Evolutionary conservation across 2,113 vertebrate genomes (phyloP).

Genomic region (Psammodynastes pulverulentus): DNA sequence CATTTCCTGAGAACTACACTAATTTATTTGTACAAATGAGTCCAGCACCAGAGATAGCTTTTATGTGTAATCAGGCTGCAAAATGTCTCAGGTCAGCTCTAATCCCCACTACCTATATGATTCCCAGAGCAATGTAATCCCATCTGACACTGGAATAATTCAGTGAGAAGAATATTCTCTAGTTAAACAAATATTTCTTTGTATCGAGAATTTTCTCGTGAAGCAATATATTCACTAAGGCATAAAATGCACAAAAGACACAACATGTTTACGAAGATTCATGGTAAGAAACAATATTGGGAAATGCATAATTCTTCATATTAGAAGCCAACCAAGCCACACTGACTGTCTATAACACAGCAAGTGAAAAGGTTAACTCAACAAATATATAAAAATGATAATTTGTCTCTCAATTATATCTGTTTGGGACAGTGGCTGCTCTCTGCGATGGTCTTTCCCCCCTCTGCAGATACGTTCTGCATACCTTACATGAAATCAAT

Average conservation of each 20-base stretch:
- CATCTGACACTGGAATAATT: neutral
- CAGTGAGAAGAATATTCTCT: neutral
- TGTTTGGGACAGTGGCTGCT: neutral
- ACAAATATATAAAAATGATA: neutral
- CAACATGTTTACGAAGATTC: neutral
- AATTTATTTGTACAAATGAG: neutral
- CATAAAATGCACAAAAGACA: neutral
- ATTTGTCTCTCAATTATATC: neutral
- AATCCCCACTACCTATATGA: neutral
- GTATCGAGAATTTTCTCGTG: neutral
- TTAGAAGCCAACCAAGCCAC: neutral
- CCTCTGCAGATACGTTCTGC: neutral
- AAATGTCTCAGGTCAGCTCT: neutral
- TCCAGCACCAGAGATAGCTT: neutral
- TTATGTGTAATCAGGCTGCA: neutral
- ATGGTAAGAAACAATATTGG: neutral
- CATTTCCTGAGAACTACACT: neutral
- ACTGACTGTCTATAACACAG: neutral
- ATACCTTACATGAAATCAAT: neutral
- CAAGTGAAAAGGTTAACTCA: constrained; percentile 10
- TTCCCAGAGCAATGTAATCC: neutral
- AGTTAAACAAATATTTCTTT: neutral
- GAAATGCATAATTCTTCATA: neutral
- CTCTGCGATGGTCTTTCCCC: neutral
- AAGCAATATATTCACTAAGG: neutral